Conservation (phyloP, 2,113 vertebrate genomes). For the Aptenodytes forsteri region DNA sequence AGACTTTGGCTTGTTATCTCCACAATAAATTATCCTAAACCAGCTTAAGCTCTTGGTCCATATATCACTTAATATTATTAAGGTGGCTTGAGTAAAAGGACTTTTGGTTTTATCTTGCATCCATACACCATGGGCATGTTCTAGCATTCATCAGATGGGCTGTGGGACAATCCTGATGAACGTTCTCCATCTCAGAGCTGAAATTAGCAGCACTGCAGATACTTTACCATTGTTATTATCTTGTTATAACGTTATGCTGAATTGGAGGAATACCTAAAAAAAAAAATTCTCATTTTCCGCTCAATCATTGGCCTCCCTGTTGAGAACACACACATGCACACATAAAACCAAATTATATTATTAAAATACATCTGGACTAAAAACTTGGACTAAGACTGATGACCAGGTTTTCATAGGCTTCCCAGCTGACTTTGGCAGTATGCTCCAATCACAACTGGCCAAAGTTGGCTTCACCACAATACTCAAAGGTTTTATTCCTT, state of each 20-base stretch:
- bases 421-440: conserved; percentile 30
- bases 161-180: neutral
- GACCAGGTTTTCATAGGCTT: neutral
- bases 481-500: neutral
- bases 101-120: neutral
- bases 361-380: conserved; percentile 41
- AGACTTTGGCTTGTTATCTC: neutral
- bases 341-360: conserved; percentile 37
- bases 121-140: neutral
- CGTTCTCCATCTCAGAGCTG: neutral
- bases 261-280: neutral
- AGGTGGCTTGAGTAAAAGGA: neutral
- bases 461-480: neutral
- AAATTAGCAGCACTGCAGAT: neutral
- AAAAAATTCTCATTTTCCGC: neutral
- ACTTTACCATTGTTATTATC: neutral
- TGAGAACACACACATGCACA: conserved; percentile 44
- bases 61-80: neutral
- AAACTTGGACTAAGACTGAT: conserved; percentile 24
- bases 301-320: conserved; percentile 27
- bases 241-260: neutral
- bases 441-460: neutral
- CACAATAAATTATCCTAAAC: neutral
- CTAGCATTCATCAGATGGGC: neutral
- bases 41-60: neutral